Conservation (phyloP, 2,797 vertebrate genomes). For the Centroberyx gerrardi region DNA sequence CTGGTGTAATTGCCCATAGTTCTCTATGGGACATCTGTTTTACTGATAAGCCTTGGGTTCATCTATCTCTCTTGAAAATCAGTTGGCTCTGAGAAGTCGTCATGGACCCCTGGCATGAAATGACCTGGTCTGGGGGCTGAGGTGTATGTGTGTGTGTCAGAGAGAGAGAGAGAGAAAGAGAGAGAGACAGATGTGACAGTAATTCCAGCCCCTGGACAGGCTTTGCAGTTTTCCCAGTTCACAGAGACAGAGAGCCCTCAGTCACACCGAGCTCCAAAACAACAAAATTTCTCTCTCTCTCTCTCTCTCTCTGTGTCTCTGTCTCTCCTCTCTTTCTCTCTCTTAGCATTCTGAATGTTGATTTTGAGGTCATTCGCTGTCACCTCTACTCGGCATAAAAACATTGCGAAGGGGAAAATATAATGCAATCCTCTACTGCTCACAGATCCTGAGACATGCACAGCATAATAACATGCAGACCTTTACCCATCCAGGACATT, state of each 20-base stretch:
- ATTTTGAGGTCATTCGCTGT: no score
- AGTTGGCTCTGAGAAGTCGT: conserved; percentile 28
- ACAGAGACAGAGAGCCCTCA: not conserved
- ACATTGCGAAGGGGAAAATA: no score
- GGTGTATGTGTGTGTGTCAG: not conserved
- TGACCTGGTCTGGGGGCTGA: not conserved
- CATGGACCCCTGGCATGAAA: conserved; percentile 16
- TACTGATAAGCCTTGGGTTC: conserved; percentile 51
- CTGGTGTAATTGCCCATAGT: conserved; percentile 48
- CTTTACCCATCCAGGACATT: no score
- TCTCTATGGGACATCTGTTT: conserved; percentile 52
- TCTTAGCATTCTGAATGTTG: no score
- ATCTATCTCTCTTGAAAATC: conserved; percentile 64
- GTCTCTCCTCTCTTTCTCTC: no score
- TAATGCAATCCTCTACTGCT: no score
- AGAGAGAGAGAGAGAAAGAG: no score
- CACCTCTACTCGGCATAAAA: no score
- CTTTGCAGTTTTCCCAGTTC: conserved; percentile 2
- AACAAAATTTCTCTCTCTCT: not conserved
- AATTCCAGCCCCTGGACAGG: no score
- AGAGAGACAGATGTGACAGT: no score
- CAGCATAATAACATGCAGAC: no score
- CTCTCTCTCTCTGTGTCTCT: not conserved
- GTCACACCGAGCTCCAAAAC: not conserved
- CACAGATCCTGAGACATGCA: no score